Base-by-base conservation (phyloP, 2,797 vertebrate species). In the Strix occidentalis region DNA sequence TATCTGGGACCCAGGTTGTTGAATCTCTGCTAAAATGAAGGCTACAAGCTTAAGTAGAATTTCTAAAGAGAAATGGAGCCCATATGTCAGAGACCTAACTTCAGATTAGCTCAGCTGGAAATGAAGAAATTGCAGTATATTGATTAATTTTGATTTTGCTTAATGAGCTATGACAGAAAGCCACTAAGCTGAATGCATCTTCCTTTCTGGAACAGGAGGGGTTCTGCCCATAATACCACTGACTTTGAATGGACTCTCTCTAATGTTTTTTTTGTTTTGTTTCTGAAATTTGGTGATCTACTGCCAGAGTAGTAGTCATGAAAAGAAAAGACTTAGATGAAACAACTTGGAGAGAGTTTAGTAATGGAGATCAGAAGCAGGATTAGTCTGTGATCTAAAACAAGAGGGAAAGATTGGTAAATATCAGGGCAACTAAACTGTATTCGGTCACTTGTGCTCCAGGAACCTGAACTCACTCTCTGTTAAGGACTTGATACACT, bases 81-180 rank as follows among this genome's bases (percentile, higher is more conserved):
- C 82, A 46, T 74, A 75, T 77, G 66, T 79, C 93, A 93, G 68
- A 83, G 80, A 61, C 33, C 56, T 45, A 68, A 33, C n/a, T 89
- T 80, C 71, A 80, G 50, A 88, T 80, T 53, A 51, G 48, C 90
- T 63, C 90, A 89, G 78, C 37, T 96, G 90, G 68, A 89, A 92
- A 92, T 31, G 18, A 89, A 58, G 29, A 72, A 70, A 80, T 53
- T 31, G 41, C 39, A 69, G 57, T 11, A 37, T 64, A 86, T 65
- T 57, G 85, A 92, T 84, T 86, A 80, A 75, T 65, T 96, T 84
- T 61, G 68, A 77, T 83, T 94, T 92, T 77, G 71, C 45, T 84
- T 89, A 93, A 93, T 68, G 87, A 92, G 66, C 77, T 90, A 24
- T 43, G 45, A 75, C 78, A 80, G 77, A 92, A 93, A 90, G 70